Base-by-base conservation (phyloP, 2,888 invertebrate species). In the Apamea sordens region DNA sequence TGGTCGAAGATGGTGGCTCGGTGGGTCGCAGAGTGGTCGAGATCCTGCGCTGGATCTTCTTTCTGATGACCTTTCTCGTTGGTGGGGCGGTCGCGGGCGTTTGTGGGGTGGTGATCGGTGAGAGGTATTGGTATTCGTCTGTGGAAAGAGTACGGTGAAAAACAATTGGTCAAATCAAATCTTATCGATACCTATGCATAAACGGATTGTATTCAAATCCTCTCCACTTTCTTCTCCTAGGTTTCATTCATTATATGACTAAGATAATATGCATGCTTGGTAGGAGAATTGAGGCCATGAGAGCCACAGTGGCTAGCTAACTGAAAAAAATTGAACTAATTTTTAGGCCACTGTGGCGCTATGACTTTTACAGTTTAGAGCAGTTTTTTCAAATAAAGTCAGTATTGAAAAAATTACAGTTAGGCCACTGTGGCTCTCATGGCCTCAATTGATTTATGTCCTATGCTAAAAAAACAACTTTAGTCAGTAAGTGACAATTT, bases 121-220 rank as follows among this genome's bases (percentile, higher is more conserved):
- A 94, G 21, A 96, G 87, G 89, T 96, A 96, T 92, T 96, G 96
- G 89, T 95, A 96, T 92, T 96, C 95, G 41, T 95, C 97, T 97
- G 93, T 74, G 92, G 91, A 84, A 74, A 73, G 61, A 68, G 36
- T 36, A 36, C 36, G 36, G 36, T 36, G 36, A 36, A 36, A 36
- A 36, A 36, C 36, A 36, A 36, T 36, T 36, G 5, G 36, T 36
- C 36, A 36, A 36, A 36, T 36, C 36, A 36, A 36, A 36, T 36
- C 36, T 36, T 36, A 36, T 36, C 36, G 36, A 36, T 36, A n/a
- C n/a, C n/a, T n/a, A 5, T 36, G 36, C 36, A 36, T 1, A 36
- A 36, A 36, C 36, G 36, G 36, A 36, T 36, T 5, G 59, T 59
- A 59, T 59, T 59, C 10, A 24, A n/a, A n/a, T 63, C 28, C 2